Base-by-base conservation (phyloP, 2,113 vertebrate genomes). In the Aix galericulata region DNA sequence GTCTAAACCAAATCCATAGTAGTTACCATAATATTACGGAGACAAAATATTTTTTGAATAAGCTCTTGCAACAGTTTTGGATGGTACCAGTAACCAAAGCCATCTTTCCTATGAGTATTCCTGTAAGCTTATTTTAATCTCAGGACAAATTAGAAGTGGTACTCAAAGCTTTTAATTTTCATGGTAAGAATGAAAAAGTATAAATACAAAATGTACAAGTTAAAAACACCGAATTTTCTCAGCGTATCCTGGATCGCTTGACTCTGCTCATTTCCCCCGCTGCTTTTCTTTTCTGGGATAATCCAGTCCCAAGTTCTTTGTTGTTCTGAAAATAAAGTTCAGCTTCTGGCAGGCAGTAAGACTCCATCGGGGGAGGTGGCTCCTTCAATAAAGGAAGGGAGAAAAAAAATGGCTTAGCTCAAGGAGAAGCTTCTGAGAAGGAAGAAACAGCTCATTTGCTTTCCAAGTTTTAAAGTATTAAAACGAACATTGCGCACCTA, bases 241-340 rank as follows among this genome's bases (percentile, higher is more conserved):
- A 99, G 77, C 97, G 97, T 71, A 98, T 82, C 85, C 98, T 97
- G 63, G 98, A 98, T 80, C 98, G 97, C 96, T 99, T 99, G 76
- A 98, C 87, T 52, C 72, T 95, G 40, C 95, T 97, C 29, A 60
- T 91, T 64, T 99, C 98, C 53, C 88, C 96, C 27, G 95, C 44
- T 64, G 95, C 98, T 98, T 99, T 99, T 76, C 99, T 99, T 90
- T 99, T 99, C 60, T 99, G 98, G 44, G 98, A 98, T 38, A 97
- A 95, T 56, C 91, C 94, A 6, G 74, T 91, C 60, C 75, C 97
- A 69, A 94, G 85, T 32, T 97, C 98, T 12, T 93, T 63, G 76
- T 80, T 91, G 40, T 82, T 97, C 50, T 95, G 97, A 86, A 97
- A 80, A 91, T 66, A 87, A 42, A 93, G 62, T 4, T 89, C 48